phyloP scores from a whole-genome alignment of 2,113 vertebrate species.

The Tupaia tana region DNA sequence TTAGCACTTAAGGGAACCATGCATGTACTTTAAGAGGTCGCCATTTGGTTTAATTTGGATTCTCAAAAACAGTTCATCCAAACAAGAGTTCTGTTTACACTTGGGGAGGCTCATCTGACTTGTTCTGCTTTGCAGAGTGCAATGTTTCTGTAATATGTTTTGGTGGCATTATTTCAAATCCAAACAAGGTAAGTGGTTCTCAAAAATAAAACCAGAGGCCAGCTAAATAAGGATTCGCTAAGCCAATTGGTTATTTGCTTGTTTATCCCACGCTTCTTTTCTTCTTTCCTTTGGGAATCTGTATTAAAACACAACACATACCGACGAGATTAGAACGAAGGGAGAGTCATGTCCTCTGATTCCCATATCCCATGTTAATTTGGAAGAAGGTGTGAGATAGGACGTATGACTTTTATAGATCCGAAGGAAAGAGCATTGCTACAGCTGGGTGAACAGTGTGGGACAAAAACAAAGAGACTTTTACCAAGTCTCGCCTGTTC shows the following conservation, averaged over 20 bases:
- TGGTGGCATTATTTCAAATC: constrained; percentile 74
- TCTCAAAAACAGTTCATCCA: constrained; percentile 70
- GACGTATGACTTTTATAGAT: not conserved
- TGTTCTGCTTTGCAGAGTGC: constrained; percentile 71
- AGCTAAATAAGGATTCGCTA: constrained; percentile 60
- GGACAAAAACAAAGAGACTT: constrained; percentile 55
- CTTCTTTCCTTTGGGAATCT: constrained; percentile 57
- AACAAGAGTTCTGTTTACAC: constrained; percentile 76
- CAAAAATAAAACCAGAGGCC: constrained; percentile 74
- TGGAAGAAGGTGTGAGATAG: not conserved
- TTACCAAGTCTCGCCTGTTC: constrained; percentile 67
- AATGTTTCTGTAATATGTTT: constrained; percentile 67
- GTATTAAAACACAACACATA: not conserved
- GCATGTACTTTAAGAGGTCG: constrained; percentile 33
- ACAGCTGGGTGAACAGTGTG: constrained; percentile 25
- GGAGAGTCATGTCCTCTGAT: not conserved
- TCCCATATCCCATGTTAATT: not conserved
- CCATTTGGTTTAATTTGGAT: constrained; percentile 64
- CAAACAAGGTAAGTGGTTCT: constrained; percentile 70
- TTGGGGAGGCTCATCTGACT: constrained; percentile 62
- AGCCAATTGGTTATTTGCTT: constrained; percentile 66
- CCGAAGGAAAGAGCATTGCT: not conserved
- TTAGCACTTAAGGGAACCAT: constrained; percentile 8
- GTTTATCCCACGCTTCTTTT: constrained; percentile 60
- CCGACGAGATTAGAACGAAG: not conserved